phyloP scores from a whole-genome alignment of 1,140 invertebrate species.

The Copidosoma floridanum region DNA sequence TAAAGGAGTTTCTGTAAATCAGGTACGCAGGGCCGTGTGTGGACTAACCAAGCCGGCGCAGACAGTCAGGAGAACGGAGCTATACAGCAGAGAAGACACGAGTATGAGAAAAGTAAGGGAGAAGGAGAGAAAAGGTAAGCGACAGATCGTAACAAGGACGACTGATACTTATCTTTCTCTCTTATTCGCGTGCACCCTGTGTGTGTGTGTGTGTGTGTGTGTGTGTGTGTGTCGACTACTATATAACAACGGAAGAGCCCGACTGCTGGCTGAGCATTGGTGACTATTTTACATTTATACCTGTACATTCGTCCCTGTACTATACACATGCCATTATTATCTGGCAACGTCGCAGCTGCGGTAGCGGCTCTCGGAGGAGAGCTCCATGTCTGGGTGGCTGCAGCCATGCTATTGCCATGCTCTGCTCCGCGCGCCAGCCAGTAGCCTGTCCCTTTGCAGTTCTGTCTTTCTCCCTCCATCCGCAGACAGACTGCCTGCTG shows the following conservation, averaged over 20 bases:
- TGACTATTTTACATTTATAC: too few species aligned
- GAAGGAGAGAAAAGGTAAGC: neutral
- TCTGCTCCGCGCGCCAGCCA: too few species aligned
- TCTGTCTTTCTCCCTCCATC: too few species aligned
- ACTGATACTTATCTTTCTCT: too few species aligned
- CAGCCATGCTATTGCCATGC: conserved; percentile 11
- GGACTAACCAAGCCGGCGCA: neutral
- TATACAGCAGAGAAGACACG: neutral
- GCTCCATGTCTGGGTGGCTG: neutral
- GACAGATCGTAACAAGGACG: neutral
- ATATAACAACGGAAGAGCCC: neutral
- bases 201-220: neutral
- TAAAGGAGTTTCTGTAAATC: conserved; percentile 26
- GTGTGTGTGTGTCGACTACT: neutral
- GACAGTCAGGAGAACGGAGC: neutral
- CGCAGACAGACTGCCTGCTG: too few species aligned
- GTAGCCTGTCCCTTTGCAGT: conserved; percentile 16
- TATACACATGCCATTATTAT: neutral
- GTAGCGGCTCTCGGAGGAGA: neutral
- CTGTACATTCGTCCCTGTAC: too few species aligned
- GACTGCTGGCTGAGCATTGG: conserved; percentile 1
- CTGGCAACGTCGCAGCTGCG: conserved; percentile 24
- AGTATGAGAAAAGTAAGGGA: neutral
- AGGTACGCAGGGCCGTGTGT: conserved; percentile 16
- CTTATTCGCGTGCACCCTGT: too few species aligned